Percentiles rank a stretch among this genome's conserved stretches.
phyloP scores from a whole-genome alignment of 2,797 vertebrate genomes.

The Neostethus bicornis region DNA sequence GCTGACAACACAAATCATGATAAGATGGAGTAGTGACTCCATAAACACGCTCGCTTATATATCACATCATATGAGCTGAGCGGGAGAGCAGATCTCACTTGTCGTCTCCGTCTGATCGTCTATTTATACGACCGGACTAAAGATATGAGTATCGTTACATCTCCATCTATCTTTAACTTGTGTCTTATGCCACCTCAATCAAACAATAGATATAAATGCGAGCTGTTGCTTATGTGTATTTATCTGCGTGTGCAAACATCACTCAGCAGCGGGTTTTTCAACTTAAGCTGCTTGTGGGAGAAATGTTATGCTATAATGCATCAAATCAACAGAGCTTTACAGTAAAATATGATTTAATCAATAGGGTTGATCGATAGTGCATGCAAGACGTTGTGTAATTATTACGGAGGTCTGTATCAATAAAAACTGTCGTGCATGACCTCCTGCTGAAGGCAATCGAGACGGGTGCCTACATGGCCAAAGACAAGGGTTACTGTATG shows the following conservation, averaged over 20 bases:
- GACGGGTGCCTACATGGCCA: slow-evolving; percentile 50
- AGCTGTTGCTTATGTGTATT: slow-evolving; percentile 30
- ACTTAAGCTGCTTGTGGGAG: slow-evolving; percentile 63
- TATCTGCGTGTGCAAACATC: slow-evolving; percentile 70
- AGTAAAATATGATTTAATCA: slow-evolving; percentile 86
- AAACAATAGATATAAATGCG: slow-evolving; percentile 66
- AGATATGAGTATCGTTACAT: slow-evolving; percentile 68
- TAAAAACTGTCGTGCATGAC: slow-evolving; percentile 79
- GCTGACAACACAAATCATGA: slow-evolving; percentile 79
- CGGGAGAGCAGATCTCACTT: slow-evolving; percentile 60
- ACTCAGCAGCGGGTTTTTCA: slow-evolving; percentile 63
- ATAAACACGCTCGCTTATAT: slow-evolving; percentile 75
- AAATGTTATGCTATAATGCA: slow-evolving; percentile 74
- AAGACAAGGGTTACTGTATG: slow-evolving; percentile 51
- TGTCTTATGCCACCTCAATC: slow-evolving; percentile 52
- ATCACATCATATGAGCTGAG: slow-evolving; percentile 63
- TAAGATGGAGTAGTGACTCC: slow-evolving; percentile 76
- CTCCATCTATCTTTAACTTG: slow-evolving; percentile 68
- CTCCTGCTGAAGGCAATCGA: slow-evolving; percentile 58
- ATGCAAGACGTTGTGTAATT: slow-evolving; percentile 79
- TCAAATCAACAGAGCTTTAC: slow-evolving; percentile 80
- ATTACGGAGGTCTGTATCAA: slow-evolving; percentile 81
- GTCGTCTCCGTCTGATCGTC: slow-evolving; percentile 49
- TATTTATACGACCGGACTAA: slow-evolving; percentile 58
- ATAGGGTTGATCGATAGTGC: slow-evolving; percentile 82